Conservation (phyloP, 2,888 invertebrate species). For the Plebejus anna region DNA sequence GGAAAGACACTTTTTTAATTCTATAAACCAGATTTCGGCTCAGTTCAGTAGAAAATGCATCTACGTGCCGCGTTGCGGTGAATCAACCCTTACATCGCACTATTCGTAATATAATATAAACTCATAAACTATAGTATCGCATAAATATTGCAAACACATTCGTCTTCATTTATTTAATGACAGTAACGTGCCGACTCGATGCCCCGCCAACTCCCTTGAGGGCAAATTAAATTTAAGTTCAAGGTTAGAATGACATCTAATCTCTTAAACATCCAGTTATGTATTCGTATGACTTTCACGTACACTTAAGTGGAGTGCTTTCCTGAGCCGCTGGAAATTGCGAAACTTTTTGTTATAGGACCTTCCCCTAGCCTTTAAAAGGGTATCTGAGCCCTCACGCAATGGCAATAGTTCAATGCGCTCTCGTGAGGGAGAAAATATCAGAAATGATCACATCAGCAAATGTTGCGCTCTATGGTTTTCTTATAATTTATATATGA, state of each 20-base stretch:
- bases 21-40: background rate
- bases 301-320: constrained; percentile 18
- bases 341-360: constrained; percentile 14
- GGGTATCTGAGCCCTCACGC: constrained; percentile 7
- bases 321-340: constrained; percentile 6
- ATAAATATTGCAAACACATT: background rate
- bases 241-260: constrained; percentile 19
- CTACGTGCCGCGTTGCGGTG: no score
- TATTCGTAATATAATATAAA: background rate
- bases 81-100: background rate
- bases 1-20: background rate
- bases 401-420: constrained; percentile 23
- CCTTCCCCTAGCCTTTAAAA: constrained; percentile 20
- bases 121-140: background rate
- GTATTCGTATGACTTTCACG: constrained; percentile 9
- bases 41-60: no score
- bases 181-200: background rate
- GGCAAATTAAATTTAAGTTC: constrained; percentile 21
- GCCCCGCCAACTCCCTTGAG: background rate
- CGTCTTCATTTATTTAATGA: constrained; percentile 1
- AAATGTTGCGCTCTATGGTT: background rate
- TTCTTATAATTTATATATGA: background rate
- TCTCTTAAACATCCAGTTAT: constrained; percentile 20
- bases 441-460: constrained; percentile 9
- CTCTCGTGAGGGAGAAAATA: background rate